Evolutionary conservation across 1,140 invertebrate genomes (phyloP), one percentile per base, ranked within the genome.

Genomic region (Cylas formicarius): DNA sequence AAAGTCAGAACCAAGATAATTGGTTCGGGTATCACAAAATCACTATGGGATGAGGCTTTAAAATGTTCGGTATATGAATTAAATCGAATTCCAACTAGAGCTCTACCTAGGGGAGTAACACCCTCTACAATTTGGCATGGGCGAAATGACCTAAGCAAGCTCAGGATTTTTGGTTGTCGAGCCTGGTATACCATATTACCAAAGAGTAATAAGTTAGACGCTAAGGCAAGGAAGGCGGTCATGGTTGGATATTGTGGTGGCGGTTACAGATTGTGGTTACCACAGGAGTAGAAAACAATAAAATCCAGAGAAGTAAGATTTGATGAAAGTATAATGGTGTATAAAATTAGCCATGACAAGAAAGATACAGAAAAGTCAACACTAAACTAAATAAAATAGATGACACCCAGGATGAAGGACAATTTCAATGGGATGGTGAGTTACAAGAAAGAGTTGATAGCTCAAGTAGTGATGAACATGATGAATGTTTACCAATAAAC

Each of bases 31-130:
- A 11, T 61, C 14, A 33, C 48, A 6, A 56, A 53, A 40, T 19
- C 36, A 24, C 41, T 63, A 16, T 64, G 59, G 63, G 49, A 43
- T 27, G 61, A 61, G 49, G 61, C 63, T 18, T 29, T 62, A 23
- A 23, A 44, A 17, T 44, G 37, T 32, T 47, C 56, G 10, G 47
- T 47, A 0, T 66, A 61, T 34, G 27, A 60, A 20, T 19, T 61
- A 18, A 66, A 66, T 46, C 31, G 52, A 43, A 44, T 50, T 4
- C 37, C 42, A n/a, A 48, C 37, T n/a, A 33, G 40, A 33, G 32
- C 14, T 18, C 19, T 26, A 38, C 22, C 16, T 36, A 1, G 44
- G 28, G 35, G 36, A 17, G 5, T 16, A 37, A 45, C 41, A 27
- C 35, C 48, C 38, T 20, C 48, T 24, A 18, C 33, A 36, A 19